A percentile compares a stretch with the other conserved stretches of the same genome.
phyloP scores from a whole-genome alignment of 2,888 invertebrate genomes.

The Drosophila crucigera region DNA sequence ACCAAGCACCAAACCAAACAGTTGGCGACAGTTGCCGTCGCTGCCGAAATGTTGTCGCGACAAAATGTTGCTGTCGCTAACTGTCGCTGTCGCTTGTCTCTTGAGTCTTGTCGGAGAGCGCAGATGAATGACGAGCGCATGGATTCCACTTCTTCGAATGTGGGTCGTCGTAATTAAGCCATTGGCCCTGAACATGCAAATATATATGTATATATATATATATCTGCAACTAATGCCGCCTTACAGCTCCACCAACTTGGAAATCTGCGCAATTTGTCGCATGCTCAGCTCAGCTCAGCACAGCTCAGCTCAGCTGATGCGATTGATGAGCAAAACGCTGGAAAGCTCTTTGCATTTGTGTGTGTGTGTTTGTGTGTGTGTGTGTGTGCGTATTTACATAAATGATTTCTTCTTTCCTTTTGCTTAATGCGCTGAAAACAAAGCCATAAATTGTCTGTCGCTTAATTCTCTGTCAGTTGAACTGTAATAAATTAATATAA shows the following conservation, averaged over 20 bases:
- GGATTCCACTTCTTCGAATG: constrained; percentile 43
- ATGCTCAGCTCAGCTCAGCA: background rate
- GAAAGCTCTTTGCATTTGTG: constrained; percentile 22
- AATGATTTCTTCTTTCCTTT: constrained; percentile 57
- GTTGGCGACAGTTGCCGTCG: constrained; percentile 76
- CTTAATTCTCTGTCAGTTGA: constrained; percentile 84
- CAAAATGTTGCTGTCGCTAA: constrained; percentile 68
- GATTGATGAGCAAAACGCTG: constrained; percentile 40
- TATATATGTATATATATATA: background rate
- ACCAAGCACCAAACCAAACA: constrained; percentile 60
- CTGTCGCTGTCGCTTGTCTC: constrained; percentile 7
- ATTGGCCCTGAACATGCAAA: constrained; percentile 47
- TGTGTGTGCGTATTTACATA: constrained; percentile 65
- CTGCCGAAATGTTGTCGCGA: constrained; percentile 71
- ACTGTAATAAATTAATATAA: constrained; percentile 85
- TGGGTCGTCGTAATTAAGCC: constrained; percentile 51
- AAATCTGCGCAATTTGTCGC: constrained; percentile 35
- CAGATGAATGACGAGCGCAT: constrained; percentile 52
- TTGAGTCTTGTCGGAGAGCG: constrained; percentile 36
- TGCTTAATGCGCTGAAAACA: constrained; percentile 80
- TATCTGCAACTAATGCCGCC: constrained; percentile 19
- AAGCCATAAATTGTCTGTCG: constrained; percentile 83
- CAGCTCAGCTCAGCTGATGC: constrained; percentile 5
- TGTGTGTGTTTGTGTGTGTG: background rate
- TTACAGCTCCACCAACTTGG: background rate